Evolutionary conservation across 2,113 vertebrate species (phyloP).

Genomic region (Chaetodon trifascialis): DNA sequence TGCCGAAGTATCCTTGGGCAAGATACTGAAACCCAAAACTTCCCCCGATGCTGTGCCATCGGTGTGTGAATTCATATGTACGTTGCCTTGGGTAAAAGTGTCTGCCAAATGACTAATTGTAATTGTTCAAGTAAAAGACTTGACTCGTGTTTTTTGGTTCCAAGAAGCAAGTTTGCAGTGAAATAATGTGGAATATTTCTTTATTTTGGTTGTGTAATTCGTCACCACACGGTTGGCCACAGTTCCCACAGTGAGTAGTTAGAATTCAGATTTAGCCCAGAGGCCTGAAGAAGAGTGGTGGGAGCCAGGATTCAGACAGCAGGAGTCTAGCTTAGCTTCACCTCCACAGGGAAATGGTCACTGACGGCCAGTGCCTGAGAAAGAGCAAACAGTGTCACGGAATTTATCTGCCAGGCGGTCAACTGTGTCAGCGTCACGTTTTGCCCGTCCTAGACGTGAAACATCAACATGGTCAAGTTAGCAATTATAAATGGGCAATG

Average conservation of each 20-base stretch:
- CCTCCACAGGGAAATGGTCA: conserved; percentile 94
- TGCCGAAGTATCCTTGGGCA: too few species aligned
- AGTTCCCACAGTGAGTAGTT: neutral
- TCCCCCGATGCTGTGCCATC: too few species aligned
- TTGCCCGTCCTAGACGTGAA: too few species aligned
- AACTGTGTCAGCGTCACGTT: too few species aligned
- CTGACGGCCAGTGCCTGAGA: conserved; percentile 90
- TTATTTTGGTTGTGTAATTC: conserved; percentile 22
- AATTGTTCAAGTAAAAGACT: too few species aligned
- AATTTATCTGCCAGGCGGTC: too few species aligned
- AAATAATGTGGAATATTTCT: neutral
- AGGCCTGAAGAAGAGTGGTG: neutral
- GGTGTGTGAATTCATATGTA: too few species aligned
- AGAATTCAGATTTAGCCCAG: neutral
- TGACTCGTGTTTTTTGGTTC: neutral
- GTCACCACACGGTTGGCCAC: neutral
- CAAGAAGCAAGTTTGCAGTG: neutral
- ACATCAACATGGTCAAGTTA: too few species aligned
- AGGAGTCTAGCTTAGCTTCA: conserved; percentile 76
- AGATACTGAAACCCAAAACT: too few species aligned
- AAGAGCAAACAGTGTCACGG: neutral
- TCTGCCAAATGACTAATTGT: too few species aligned
- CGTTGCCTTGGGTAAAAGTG: too few species aligned
- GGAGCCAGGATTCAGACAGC: neutral
- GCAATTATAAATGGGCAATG: too few species aligned